Percentiles rank a stretch among this genome's conserved stretches.
Evolutionary conservation across 2,113 vertebrate species (phyloP).

Genomic region (Trichomycterus rosablanca): DNA sequence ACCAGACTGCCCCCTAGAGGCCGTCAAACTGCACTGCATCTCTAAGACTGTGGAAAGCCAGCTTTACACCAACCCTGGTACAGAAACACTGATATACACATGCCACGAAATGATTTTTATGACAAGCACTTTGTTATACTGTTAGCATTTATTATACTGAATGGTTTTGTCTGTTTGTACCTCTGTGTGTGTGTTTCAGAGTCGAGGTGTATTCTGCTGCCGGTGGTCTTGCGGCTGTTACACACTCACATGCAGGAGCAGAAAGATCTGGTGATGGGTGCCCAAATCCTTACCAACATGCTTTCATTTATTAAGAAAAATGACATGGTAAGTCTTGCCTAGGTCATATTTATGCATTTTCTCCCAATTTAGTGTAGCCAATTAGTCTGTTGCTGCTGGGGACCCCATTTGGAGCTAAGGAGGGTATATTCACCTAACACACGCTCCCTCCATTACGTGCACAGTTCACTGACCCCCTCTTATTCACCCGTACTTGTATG

Average conservation of each 20-base stretch:
- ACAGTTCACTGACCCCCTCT: too few relatives aligned
- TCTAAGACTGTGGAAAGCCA: constrained; percentile 92
- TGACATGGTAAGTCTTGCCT: constrained; percentile 85
- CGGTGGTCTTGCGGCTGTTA: constrained; percentile 87
- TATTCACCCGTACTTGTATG: too few relatives aligned
- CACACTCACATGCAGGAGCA: constrained; percentile 94
- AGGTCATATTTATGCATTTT: too few relatives aligned
- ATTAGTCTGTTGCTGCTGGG: too few relatives aligned
- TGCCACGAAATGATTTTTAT: not conserved
- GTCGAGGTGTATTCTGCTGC: constrained; percentile 87
- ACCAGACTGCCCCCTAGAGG: constrained; percentile 86
- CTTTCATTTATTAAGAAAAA: constrained; percentile 92
- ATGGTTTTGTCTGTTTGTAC: not conserved
- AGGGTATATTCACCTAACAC: too few relatives aligned
- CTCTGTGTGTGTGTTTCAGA: constrained; percentile 65
- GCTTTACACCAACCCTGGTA: constrained; percentile 91
- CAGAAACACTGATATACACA: constrained; percentile 1
- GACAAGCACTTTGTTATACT: too few relatives aligned
- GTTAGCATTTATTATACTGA: not conserved
- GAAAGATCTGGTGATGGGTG: constrained; percentile 91
- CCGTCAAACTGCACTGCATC: constrained; percentile 92
- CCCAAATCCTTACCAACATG: constrained; percentile 94
- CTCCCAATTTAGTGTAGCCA: too few relatives aligned
- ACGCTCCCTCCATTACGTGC: too few relatives aligned
- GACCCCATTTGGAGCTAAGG: too few relatives aligned